Evolutionary conservation across 2,113 vertebrate species (phyloP), one percentile per base, ranked within the genome.

Genomic region (Elaphurus davidianus): DNA sequence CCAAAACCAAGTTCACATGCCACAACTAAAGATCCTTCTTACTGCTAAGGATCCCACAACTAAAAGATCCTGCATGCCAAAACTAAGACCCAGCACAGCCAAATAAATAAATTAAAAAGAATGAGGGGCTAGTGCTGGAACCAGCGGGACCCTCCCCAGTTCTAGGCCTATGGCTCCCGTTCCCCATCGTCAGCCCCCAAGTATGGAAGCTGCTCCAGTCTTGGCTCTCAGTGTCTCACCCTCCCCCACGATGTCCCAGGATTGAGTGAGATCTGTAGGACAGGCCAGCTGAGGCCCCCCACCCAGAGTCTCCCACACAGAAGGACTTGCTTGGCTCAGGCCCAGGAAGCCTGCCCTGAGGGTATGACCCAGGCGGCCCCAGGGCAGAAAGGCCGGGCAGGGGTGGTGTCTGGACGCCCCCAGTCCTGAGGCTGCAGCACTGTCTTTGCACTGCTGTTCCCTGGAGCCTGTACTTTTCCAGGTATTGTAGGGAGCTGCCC

Each of bases 111-210:
- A 74, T 74, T 0, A 1, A 13, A 25, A 12, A 74, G 67, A 23
- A 71, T 74, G 40, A 76, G 23, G 0, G 23, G 52, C 54, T 12
- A 5, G 45, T n/a, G 12, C 11, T 36, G 81, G 21, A 8, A 36
- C 33, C 81, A 25, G 3, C 2, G 14, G 21, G 13, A 9, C 19
- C 50, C 81, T 21, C 60, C 33, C 16, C 4, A 12, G 13, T 1
- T 14, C 12, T 8, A 28, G 19, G 47, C 85, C 47, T 4, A 0
- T 19, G 6, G 79, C 55, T 47, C 17, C 50, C 19, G 7, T 52
- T 25, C 57, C 13, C 40, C 16, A 1, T 0, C 0, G 3, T 59
- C 81, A 9, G 27, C 23, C 36, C 16, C 43, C 83, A 3, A 3
- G 23, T 27, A 6, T 6, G 36, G 33, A 45, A 43, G 36, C 54